Conservation (phyloP, 2,888 invertebrate genomes). For the Balanococcus diminutus region DNA sequence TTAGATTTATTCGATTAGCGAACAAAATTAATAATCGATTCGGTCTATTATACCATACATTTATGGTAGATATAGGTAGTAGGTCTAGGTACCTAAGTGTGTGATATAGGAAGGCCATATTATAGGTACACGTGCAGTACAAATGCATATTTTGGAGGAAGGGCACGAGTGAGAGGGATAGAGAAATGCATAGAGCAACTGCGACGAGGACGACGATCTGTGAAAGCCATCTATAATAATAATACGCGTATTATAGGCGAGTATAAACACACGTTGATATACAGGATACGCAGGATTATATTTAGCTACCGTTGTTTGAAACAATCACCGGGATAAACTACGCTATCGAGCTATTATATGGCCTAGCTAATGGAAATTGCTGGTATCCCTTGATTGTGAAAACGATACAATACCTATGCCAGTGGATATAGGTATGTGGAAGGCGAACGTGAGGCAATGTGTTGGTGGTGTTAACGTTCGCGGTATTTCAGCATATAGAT, state of each 20-base stretch:
- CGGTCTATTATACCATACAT: too few relatives aligned
- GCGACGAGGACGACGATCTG: not conserved
- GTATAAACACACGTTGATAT: conserved; percentile 35
- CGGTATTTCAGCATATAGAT: not conserved
- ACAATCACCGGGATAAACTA: conserved; percentile 17
- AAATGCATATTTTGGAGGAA: not conserved
- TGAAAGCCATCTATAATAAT: conserved; percentile 15
- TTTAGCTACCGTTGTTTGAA: conserved; percentile 16
- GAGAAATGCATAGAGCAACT: not conserved
- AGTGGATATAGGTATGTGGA: too few relatives aligned
- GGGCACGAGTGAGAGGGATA: not conserved
- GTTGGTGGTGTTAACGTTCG: conserved; percentile 5
- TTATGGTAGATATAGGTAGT: too few relatives aligned
- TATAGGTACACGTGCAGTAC: not conserved
- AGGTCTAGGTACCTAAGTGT: too few relatives aligned
- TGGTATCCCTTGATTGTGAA: conserved; percentile 42
- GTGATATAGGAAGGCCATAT: not conserved
- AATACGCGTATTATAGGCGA: not conserved
- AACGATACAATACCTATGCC: conserved; percentile 36
- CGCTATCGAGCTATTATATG: conserved; percentile 43
- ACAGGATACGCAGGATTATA: conserved; percentile 42
- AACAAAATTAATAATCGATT: conserved; percentile 28
- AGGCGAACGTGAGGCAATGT: not conserved
- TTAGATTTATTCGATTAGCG: conserved; percentile 35
- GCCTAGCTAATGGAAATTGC: conserved; percentile 46